phyloP scores from a whole-genome alignment of 1,140 invertebrate species.

The Drosophila kohkoa region DNA sequence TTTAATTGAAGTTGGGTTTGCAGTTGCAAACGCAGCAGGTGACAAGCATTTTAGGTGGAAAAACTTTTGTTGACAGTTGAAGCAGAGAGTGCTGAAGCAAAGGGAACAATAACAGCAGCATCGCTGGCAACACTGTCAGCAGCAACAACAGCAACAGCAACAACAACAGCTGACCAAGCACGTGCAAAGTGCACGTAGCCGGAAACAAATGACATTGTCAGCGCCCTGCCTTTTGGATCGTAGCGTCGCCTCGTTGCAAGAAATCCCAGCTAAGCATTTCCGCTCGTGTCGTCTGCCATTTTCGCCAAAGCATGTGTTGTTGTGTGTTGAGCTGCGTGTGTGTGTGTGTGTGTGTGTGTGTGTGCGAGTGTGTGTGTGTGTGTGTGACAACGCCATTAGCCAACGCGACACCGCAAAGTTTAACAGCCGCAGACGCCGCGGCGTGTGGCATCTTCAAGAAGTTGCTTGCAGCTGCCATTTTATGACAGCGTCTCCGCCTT shows the following conservation, averaged over 20 bases:
- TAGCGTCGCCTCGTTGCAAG: constrained; percentile 41
- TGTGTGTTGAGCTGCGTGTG: constrained; percentile 1
- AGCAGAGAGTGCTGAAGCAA: background rate
- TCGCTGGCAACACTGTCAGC: constrained; percentile 4
- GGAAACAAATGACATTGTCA: constrained; percentile 82
- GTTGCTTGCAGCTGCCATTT: constrained; percentile 66
- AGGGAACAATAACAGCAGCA: constrained; percentile 1
- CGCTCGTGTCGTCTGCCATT: constrained; percentile 60
- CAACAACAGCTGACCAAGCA: constrained; percentile 28
- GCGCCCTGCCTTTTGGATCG: constrained; percentile 53
- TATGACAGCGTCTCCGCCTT: constrained; percentile 58
- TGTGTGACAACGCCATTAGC: constrained; percentile 70
- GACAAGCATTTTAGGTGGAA: constrained; percentile 32
- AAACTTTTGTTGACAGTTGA: constrained; percentile 7
- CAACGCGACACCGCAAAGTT: constrained; percentile 47
- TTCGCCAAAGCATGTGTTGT: constrained; percentile 33
- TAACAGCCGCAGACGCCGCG: constrained; percentile 38
- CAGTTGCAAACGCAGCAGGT: constrained; percentile 55
- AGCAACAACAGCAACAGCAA: background rate
- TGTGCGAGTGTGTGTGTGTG: background rate
- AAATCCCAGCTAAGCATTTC: constrained; percentile 80
- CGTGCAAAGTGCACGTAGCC: constrained; percentile 74
- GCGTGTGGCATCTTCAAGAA: constrained; percentile 37
- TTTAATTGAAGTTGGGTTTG: constrained; percentile 65
- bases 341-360: constrained; percentile 19